A percentile compares a stretch with the other conserved stretches of the same genome.
These are phyloP conservation scores for Molossus molossus DNA, from an alignment of 2,797 vertebrate species.

Conservation along the genomic window DNA sequence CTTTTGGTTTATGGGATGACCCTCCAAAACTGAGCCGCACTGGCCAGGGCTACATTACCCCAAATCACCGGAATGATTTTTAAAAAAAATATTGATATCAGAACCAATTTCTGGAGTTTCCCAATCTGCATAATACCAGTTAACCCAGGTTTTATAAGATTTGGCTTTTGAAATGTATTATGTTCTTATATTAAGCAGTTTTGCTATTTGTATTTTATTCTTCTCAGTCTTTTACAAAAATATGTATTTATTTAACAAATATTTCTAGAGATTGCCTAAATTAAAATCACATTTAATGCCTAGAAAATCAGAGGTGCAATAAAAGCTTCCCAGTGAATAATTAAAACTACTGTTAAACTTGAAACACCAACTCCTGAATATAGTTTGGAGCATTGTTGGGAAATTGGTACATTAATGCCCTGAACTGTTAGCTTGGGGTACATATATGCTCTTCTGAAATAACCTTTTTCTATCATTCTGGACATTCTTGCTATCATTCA, in stretches of 20 bases:
- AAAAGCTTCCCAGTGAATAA: slow-evolving; percentile 53
- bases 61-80: neutral
- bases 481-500: neutral
- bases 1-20: neutral
- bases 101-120: neutral
- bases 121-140: neutral
- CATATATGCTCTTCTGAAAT: neutral
- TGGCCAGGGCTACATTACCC: neutral
- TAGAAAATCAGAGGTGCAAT: neutral
- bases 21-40: neutral
- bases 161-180: slow-evolving; percentile 23
- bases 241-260: neutral
- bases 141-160: slow-evolving; percentile 3
- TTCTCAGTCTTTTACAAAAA: neutral
- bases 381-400: neutral
- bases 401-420: neutral
- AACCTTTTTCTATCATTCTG: slow-evolving; percentile 1
- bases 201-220: slow-evolving; percentile 35
- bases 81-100: neutral
- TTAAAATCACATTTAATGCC: neutral
- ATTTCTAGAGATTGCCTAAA: neutral
- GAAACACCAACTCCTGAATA: neutral
- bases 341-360: slow-evolving; percentile 21
- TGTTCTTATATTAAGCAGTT: neutral
- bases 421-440: neutral